These are phyloP conservation scores for Tachypleus tridentatus DNA, from an alignment of 1,140 invertebrate genomes.

Conservation along the genomic window DNA sequence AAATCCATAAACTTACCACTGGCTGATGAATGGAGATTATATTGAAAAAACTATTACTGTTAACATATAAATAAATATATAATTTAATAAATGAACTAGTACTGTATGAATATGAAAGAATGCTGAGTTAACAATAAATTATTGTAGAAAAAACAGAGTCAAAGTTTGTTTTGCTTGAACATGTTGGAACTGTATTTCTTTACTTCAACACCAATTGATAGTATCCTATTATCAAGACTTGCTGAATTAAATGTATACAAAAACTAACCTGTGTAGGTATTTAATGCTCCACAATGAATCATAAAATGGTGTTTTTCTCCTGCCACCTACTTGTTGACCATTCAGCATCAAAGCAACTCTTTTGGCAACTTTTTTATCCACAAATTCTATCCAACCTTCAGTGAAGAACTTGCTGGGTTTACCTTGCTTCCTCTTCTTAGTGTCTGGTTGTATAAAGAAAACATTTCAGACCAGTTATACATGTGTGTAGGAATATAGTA, in stretches of 20 bases:
- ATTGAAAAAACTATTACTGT: not conserved
- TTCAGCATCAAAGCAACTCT: slow-evolving; percentile 65
- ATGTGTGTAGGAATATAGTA: too few species aligned
- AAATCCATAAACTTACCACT: too few species aligned
- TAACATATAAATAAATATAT: too few species aligned
- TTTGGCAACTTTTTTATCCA: slow-evolving; percentile 78
- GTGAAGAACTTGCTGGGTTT: slow-evolving; percentile 50
- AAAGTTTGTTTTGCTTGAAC: not conserved
- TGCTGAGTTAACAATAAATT: not conserved
- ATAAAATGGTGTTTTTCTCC: slow-evolving; percentile 67
- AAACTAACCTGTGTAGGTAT: slow-evolving; percentile 61
- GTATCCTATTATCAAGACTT: not conserved
- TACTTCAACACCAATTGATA: not conserved
- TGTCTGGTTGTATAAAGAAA: too few species aligned
- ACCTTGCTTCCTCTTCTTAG: slow-evolving; percentile 40
- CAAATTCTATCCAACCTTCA: slow-evolving; percentile 96
- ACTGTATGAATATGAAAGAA: not conserved
- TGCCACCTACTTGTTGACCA: slow-evolving; percentile 71
- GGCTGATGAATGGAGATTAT: too few species aligned
- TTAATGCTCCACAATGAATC: slow-evolving; percentile 92
- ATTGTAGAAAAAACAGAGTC: not conserved
- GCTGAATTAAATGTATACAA: slow-evolving; percentile 1
- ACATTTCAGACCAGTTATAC: too few species aligned
- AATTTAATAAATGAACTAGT: not conserved
- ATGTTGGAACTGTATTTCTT: not conserved